phyloP scores from a whole-genome alignment of 2,113 vertebrate species.

The Notarius lentiginosus region DNA sequence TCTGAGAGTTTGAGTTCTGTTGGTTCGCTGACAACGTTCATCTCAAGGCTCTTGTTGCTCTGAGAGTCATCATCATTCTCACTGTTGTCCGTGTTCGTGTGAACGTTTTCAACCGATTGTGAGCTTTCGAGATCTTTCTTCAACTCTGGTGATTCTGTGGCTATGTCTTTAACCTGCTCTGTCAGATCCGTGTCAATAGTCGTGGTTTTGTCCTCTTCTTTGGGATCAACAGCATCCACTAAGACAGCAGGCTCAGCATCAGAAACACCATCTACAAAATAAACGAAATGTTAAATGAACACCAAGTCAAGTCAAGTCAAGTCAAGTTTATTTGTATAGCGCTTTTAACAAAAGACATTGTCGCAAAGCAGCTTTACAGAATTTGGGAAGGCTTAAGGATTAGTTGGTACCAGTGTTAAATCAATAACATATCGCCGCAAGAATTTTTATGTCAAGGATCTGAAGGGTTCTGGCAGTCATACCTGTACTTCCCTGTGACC shows the following conservation, averaged over 20 bases:
- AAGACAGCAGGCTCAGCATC: conserved; percentile 72
- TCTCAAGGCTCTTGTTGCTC: conserved; percentile 94
- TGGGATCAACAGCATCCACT: conserved; percentile 69
- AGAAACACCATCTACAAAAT: conserved; percentile 79
- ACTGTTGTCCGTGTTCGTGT: conserved; percentile 23
- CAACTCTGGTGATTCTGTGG: conserved; percentile 44
- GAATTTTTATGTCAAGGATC: neutral
- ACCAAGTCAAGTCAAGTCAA: no score
- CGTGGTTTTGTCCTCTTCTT: conserved; percentile 45
- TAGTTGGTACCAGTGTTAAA: neutral
- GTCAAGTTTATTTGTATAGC: no score
- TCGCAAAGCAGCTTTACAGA: no score
- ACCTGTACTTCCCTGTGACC: conserved; percentile 75
- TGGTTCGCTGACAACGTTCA: conserved; percentile 89
- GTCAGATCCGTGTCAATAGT: conserved; percentile 7
- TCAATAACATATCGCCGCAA: neutral
- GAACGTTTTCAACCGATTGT: neutral
- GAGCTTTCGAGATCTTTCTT: conserved; percentile 14
- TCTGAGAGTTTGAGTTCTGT: conserved; percentile 88
- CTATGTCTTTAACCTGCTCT: conserved; percentile 55
- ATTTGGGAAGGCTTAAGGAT: neutral
- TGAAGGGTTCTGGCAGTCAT: neutral
- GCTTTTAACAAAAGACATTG: no score
- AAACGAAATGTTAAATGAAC: neutral
- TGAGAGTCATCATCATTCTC: conserved; percentile 78